These are phyloP conservation scores for Peromyscus nudipes DNA, from an alignment of 2,797 vertebrate species.

Conservation along the genomic window DNA sequence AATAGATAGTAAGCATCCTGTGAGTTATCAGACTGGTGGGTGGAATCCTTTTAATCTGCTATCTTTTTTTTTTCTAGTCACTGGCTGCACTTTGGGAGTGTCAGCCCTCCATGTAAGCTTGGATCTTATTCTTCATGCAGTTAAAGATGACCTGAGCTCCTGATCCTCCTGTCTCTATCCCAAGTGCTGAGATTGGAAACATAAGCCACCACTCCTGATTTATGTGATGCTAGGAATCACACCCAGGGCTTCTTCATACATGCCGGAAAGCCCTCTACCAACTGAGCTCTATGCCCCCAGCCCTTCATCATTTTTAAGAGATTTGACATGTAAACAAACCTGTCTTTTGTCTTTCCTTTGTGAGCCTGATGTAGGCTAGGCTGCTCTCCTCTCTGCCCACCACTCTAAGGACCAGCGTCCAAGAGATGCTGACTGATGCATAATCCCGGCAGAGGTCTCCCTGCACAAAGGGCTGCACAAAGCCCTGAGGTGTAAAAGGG, in stretches of 20 bases:
- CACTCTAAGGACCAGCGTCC: neutral
- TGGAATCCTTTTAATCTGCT: neutral
- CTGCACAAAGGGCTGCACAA: no score
- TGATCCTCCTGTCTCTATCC: neutral
- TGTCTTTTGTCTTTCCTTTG: neutral
- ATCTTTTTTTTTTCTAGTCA: neutral
- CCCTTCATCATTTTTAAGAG: neutral
- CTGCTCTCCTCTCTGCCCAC: neutral
- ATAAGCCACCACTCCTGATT: neutral
- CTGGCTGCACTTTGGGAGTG: neutral
- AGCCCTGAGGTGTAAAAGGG: neutral
- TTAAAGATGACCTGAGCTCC: neutral
- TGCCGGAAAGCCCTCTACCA: neutral
- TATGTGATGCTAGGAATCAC: neutral
- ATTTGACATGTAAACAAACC: neutral
- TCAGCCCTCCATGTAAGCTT: neutral
- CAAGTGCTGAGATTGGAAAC: neutral
- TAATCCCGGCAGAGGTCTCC: neutral
- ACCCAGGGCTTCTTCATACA: neutral
- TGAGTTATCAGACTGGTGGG: neutral
- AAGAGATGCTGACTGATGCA: neutral
- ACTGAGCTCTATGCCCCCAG: neutral
- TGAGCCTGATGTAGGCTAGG: neutral
- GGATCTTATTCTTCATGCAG: neutral
- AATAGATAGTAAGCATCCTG: neutral